Evolutionary conservation across 1,140 invertebrate species (phyloP).

Genomic region (Aleiodes sp.): DNA sequence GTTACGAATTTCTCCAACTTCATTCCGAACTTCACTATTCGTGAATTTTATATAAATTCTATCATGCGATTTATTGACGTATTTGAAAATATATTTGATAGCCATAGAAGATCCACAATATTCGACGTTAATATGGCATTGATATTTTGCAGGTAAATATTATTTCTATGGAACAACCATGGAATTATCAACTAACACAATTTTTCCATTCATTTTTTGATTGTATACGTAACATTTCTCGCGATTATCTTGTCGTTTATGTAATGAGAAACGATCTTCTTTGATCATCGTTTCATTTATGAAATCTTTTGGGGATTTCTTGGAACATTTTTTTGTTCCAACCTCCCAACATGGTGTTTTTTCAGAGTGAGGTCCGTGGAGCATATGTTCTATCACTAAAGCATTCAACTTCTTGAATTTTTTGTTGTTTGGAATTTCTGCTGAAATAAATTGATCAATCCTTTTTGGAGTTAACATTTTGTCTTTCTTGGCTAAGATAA

Average conservation of each 20-base stretch:
- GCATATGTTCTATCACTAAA: constrained; percentile 25
- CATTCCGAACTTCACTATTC: too few species aligned
- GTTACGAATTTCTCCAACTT: too few species aligned
- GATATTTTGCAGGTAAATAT: constrained; percentile 12
- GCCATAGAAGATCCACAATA: neutral
- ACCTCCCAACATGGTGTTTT: constrained; percentile 24
- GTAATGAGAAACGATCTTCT: neutral
- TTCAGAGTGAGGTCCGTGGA: constrained; percentile 25
- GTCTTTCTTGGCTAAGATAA: constrained; percentile 17
- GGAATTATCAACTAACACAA: constrained; percentile 7
- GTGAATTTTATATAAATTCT: neutral
- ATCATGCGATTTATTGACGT: neutral
- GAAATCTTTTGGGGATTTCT: constrained; percentile 27
- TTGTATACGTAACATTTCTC: neutral
- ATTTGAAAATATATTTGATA: neutral
- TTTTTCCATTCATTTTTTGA: neutral
- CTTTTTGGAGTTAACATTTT: constrained; percentile 8
- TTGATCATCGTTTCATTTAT: constrained; percentile 1
- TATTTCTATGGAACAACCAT: constrained; percentile 24
- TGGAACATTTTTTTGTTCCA: constrained; percentile 28
- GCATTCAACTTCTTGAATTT: neutral
- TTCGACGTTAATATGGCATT: constrained; percentile 2
- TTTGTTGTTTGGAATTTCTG: constrained; percentile 23
- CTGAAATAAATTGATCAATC: constrained; percentile 22
- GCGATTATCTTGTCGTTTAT: neutral